These are phyloP conservation scores for Triplophysa siluroides DNA, from an alignment of 2,113 vertebrate genomes.

Conservation along the genomic window DNA sequence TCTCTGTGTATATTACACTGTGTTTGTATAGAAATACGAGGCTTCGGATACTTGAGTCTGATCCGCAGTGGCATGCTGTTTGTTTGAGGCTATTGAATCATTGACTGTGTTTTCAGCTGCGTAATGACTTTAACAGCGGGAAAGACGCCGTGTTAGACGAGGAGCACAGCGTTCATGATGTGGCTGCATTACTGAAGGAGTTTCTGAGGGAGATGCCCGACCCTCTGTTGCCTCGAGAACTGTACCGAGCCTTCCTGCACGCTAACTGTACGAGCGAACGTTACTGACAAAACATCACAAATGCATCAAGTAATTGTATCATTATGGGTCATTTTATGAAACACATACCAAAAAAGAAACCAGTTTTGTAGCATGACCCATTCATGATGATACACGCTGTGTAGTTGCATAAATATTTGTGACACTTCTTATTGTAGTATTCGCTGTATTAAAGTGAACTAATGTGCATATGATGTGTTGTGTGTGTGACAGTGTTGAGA, in stretches of 20 bases:
- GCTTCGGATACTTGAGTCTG: neutral
- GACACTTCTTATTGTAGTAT: neutral
- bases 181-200: slow-evolving; percentile 89
- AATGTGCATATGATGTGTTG: neutral
- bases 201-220: slow-evolving; percentile 88
- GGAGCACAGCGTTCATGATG: slow-evolving; percentile 85
- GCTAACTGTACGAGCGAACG: slow-evolving; percentile 76
- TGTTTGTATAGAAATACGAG: slow-evolving; percentile 12
- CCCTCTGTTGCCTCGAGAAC: slow-evolving; percentile 83
- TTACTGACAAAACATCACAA: too few species aligned
- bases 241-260: slow-evolving; percentile 87
- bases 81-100: neutral
- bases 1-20: slow-evolving; percentile 8
- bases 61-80: neutral
- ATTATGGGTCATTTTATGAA: too few species aligned
- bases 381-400: neutral
- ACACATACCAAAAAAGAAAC: too few species aligned
- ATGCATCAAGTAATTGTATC: neutral
- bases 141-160: slow-evolving; percentile 80
- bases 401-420: neutral
- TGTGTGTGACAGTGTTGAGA: slow-evolving; percentile 72
- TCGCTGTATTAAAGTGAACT: neutral
- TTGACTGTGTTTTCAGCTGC: slow-evolving; percentile 57
- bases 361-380: neutral
- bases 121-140: slow-evolving; percentile 71